Evolutionary conservation across 2,888 invertebrate genomes (phyloP), one percentile per base, ranked within the genome.

Genomic region (Athetis lepigone): DNA sequence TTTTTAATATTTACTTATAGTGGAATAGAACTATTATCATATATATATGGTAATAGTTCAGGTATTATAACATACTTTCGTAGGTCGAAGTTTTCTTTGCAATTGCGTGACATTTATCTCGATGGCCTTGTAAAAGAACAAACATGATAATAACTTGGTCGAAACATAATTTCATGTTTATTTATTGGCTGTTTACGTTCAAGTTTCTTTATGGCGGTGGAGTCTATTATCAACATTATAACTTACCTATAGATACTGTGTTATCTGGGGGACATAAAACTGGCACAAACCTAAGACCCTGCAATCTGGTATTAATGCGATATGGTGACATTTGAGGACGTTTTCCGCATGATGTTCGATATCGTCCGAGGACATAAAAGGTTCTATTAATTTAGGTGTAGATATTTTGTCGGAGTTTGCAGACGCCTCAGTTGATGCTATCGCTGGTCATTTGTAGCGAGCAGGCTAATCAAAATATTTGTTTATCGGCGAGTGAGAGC

Each of bases 171-270:
- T 83, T 83, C 19, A 80, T 82, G 82, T 85, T 72, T 84, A 87
- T 86, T 85, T 87, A 87, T 84, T 80, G 76, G 74, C 82, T 82
- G 80, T 85, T 86, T 83, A 84, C 80, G 71, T 68, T 80, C 81
- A 84, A 82, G 81, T 87, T 85, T 85, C 82, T 86, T 86, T 86
- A 87, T 82, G 78, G 84, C 84, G 60, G 62, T 75, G 74, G 74
- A 78, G 77, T 83, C 81, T 89, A 88, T 90, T 93, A 92, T 93
- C 92, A 88, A 89, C 86, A 87, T 89, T 90, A 92, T 90, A 92
- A 90, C 77, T 80, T 81, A 72, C 84, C 84, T 89, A 82, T 83
- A 87, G 91, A 92, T 92, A 92, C 77, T 72, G 84, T 79, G 81
- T 86, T 93, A 94, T 94, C 93, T 80, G 47, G 51, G 77, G 72